These are phyloP conservation scores for Zaprionus bogoriensis DNA, from an alignment of 2,888 invertebrate genomes.

Conservation along the genomic window DNA sequence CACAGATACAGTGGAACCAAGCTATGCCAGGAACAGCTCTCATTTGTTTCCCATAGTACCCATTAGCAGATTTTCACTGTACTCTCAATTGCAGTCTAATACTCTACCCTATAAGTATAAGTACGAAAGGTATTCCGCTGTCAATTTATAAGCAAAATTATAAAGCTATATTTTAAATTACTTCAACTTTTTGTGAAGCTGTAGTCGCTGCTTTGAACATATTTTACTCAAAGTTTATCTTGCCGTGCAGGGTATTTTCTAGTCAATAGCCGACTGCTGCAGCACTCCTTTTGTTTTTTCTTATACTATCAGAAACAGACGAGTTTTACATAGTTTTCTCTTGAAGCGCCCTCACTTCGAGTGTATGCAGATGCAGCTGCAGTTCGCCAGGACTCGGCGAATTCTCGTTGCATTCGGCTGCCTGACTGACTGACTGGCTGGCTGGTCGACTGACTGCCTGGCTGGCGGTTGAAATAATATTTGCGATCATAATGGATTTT, in stretches of 20 bases:
- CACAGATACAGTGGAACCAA: constrained; percentile 31
- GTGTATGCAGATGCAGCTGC: constrained; percentile 46
- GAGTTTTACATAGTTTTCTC: constrained; percentile 37
- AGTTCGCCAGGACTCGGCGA: constrained; percentile 32
- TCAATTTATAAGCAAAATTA: not conserved
- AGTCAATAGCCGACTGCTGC: not conserved
- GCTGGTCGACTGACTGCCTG: constrained; percentile 25
- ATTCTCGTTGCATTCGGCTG: constrained; percentile 19
- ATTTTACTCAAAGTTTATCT: too few species aligned
- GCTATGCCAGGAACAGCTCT: too few species aligned
- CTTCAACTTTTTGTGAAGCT: too few species aligned
- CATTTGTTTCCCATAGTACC: too few species aligned
- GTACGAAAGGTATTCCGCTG: not conserved
- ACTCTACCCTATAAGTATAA: not conserved
- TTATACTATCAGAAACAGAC: constrained; percentile 5
- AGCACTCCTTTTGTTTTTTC: constrained; percentile 3
- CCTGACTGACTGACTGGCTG: not conserved
- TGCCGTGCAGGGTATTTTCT: not conserved
- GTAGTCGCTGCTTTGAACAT: too few species aligned
- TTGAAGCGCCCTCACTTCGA: constrained; percentile 35
- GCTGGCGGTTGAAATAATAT: constrained; percentile 70
- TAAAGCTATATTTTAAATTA: too few species aligned
- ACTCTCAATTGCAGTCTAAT: not conserved
- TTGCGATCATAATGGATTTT: constrained; percentile 77
- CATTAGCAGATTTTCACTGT: constrained; percentile 35